Evolutionary conservation across 2,797 vertebrate genomes (phyloP), one percentile per base, ranked within the genome.

Genomic region (Poeciliopsis paucimaculata): DNA sequence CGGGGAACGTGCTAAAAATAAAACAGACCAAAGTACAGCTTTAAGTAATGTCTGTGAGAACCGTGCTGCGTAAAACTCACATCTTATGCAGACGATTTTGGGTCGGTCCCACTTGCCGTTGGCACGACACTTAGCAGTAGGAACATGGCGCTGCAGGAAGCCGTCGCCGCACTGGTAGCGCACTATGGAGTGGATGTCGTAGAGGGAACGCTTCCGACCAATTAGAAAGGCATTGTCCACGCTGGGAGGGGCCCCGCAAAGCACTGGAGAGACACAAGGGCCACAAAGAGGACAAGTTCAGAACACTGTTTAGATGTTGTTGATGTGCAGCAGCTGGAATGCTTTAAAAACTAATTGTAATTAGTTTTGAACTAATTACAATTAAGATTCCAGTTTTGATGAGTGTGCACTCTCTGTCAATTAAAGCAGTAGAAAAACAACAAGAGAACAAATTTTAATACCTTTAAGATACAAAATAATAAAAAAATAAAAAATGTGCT

Each of bases 71-170:
- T 16, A n/a, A 78, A 77, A 94, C 94, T 97, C 86, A 99, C 98
- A 96, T 94, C 97, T 97, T 91, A 96, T 96, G 93, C 98, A 99
- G 94, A 98, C 95, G 85, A 99, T 97, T 85, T 97, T 97, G 76
- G 98, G 98, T 16, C 94, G 93, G 88, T 99, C 98, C 98, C 98
- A 99, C 82, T 96, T 97, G 89, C 98, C 98, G 0, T 96, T 97
- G 94, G 95, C 95, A 10, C 97, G 97, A 90, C 98, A 99, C 88
- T 95, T 97, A 79, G 97, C 94, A 46, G 96, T 97, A 86, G 98
- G 97, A 60, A 97, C 82, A 6, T 98, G 98, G 79, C 97, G 96
- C 85, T 98, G 98, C 82, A 96, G 88, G 89, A 97, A 98, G 41
- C 98, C 97, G 3, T 96, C 95, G 0, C 94, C 91, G 0, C 98